Percentiles rank a stretch among this genome's conserved stretches.
Conservation (phyloP, 1,140 invertebrate genomes). For the Pseudobourletiella spinata region DNA sequence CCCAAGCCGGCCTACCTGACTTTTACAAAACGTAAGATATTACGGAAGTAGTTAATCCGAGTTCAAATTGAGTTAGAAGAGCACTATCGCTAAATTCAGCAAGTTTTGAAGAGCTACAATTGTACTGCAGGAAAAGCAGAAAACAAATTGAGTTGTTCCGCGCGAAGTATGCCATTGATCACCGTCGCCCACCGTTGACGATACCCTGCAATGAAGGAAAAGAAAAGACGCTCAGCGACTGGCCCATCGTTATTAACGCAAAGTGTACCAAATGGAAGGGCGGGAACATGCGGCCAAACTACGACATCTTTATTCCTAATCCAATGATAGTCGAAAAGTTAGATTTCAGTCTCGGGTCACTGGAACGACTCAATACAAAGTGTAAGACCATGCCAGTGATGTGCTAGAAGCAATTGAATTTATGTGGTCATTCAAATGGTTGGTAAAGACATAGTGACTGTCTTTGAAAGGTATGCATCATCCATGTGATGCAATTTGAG, state of each 20-base stretch:
- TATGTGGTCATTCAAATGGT: no score
- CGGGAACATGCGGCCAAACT: neutral
- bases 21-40: neutral
- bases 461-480: no score
- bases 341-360: neutral
- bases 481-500: no score
- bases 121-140: no score
- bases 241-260: neutral
- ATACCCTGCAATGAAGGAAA: neutral
- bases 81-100: no score
- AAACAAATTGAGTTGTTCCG: neutral
- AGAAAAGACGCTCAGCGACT: neutral
- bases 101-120: no score
- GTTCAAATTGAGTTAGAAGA: no score
- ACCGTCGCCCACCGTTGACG: neutral
- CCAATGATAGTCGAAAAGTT: neutral
- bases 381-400: neutral
- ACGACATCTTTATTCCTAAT: neutral
- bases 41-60: no score
- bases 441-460: no score
- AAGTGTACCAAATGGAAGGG: neutral
- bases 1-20: neutral
- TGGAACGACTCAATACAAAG: neutral
- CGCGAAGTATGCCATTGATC: neutral
- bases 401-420: no score